Evolutionary conservation across 2,888 invertebrate species (phyloP).

Genomic region (Keiferia lycopersicella): DNA sequence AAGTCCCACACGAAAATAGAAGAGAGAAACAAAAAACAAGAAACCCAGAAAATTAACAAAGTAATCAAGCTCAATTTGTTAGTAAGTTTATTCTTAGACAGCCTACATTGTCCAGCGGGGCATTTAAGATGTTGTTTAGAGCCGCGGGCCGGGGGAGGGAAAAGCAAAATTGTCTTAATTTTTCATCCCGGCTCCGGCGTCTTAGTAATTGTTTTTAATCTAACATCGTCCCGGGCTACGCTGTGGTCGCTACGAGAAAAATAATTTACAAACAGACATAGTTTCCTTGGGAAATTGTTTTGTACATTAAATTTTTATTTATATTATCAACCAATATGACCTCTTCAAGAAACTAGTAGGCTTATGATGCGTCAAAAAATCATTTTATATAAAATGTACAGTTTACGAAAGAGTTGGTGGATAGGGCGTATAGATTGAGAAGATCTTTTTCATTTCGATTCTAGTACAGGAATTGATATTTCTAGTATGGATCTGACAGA

Average conservation of each 20-base stretch:
- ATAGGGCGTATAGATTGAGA: no score
- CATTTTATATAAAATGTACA: no score
- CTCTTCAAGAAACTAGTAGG: no score
- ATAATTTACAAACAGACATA: constrained; percentile 19
- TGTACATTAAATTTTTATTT: background rate
- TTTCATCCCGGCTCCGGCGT: constrained; percentile 25
- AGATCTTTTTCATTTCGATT: no score
- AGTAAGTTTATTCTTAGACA: background rate
- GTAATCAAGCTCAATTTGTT: constrained; percentile 1
- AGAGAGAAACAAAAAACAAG: constrained; percentile 2
- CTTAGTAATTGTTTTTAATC: constrained; percentile 27
- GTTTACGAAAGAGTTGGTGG: no score
- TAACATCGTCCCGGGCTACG: constrained; percentile 1
- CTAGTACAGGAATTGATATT: no score
- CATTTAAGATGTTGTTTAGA: background rate
- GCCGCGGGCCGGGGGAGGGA: background rate
- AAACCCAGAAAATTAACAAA: background rate
- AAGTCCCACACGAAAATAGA: no score
- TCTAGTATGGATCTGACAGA: no score
- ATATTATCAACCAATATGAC: no score
- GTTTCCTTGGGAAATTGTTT: background rate
- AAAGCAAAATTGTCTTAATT: constrained; percentile 23
- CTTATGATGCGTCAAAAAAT: no score
- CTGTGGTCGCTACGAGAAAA: constrained; percentile 11
- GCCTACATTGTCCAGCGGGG: background rate